Evolutionary conservation across 2,797 vertebrate species (phyloP).

Genomic region (Martes flavigula): DNA sequence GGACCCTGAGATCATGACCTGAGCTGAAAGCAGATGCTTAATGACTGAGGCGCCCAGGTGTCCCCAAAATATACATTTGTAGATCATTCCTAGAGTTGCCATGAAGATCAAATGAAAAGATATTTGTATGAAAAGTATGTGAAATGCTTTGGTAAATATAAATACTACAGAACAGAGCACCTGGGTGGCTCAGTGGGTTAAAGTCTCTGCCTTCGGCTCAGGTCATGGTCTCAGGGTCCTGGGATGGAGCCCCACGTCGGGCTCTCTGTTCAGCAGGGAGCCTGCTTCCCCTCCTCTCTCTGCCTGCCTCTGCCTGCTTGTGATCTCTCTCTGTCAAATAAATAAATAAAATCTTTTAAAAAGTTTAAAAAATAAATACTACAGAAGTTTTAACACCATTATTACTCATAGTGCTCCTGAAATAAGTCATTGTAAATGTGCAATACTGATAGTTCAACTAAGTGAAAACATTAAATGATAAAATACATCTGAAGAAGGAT

Average conservation of each 20-base stretch:
- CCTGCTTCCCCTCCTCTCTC: too few species aligned
- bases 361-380: background rate
- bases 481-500: background rate
- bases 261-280: too few species aligned
- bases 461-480: background rate
- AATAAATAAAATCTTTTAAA: too few species aligned
- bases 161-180: background rate
- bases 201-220: too few species aligned
- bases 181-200: too few species aligned
- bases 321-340: too few species aligned
- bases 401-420: background rate
- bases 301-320: too few species aligned
- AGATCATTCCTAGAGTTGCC: background rate
- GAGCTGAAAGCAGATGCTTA: too few species aligned
- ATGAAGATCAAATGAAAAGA: background rate
- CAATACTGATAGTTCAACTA: background rate
- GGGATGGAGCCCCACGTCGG: accelerated
- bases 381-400: background rate
- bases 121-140: background rate
- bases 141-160: background rate
- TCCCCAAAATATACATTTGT: background rate
- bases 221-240: too few species aligned
- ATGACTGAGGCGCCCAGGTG: too few species aligned
- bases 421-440: background rate
- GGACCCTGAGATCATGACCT: too few species aligned